Percentiles rank a stretch among this genome's conserved stretches.
phyloP scores from a whole-genome alignment of 2,888 invertebrate species.

The Salpingus planirostris region DNA sequence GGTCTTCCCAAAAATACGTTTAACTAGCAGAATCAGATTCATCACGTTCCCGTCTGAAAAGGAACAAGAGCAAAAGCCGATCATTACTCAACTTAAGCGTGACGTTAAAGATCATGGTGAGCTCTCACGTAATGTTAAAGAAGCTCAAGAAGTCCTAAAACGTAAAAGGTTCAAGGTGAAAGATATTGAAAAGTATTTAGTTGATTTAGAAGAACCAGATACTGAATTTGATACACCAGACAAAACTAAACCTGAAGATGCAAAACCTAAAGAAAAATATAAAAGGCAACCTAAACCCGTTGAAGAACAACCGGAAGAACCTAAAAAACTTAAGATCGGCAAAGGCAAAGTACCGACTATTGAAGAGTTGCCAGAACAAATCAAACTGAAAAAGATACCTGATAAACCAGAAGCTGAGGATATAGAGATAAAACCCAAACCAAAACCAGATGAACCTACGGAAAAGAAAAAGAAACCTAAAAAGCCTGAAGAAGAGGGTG shows the following conservation, averaged over 20 bases:
- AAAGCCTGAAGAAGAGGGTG: constrained; percentile 24
- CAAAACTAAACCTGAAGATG: constrained; percentile 24
- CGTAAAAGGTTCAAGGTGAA: constrained; percentile 34
- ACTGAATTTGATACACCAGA: constrained; percentile 27
- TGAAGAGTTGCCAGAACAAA: constrained; percentile 27
- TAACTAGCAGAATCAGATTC: constrained; percentile 59
- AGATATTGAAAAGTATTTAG: constrained; percentile 34
- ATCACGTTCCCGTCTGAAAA: constrained; percentile 38
- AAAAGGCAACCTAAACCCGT: constrained; percentile 14
- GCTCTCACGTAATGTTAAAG: constrained; percentile 42
- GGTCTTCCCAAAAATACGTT: constrained; percentile 54
- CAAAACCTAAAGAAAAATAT: constrained; percentile 23
- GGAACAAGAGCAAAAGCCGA: constrained; percentile 30
- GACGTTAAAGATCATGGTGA: constrained; percentile 35
- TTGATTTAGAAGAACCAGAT: constrained; percentile 40
- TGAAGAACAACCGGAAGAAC: constrained; percentile 12
- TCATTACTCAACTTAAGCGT: constrained; percentile 31
- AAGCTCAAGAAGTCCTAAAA: constrained; percentile 35
- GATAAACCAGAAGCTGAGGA: constrained; percentile 19
- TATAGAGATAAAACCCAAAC: constrained; percentile 3
- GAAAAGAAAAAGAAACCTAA: constrained; percentile 6
- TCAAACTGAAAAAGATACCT: constrained; percentile 39
- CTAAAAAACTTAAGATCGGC: constrained; percentile 29
- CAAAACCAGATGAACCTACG: constrained; percentile 12
- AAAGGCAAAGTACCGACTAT: constrained; percentile 34